Conservation (phyloP, 2,888 invertebrate genomes). For the Vesta saturnalis region DNA sequence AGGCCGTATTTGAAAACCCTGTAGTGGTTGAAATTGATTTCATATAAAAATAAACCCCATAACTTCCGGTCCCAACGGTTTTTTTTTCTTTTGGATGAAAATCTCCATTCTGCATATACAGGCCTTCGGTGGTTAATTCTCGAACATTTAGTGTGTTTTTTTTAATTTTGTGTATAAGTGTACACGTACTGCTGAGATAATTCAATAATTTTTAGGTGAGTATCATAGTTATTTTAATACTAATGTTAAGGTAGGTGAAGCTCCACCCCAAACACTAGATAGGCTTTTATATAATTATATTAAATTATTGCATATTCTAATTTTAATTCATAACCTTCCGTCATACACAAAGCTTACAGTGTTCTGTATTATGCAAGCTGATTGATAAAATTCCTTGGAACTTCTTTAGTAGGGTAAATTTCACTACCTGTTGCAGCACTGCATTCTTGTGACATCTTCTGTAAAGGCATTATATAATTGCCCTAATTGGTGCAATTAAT, state of each 20-base stretch:
- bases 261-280: neutral
- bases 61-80: conserved; percentile 13
- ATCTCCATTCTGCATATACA: neutral
- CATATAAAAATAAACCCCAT: neutral
- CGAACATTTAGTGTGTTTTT: neutral
- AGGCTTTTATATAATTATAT: too few species aligned
- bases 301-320: neutral
- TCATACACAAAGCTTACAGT: too few species aligned
- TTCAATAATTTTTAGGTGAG: conserved; percentile 8
- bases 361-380: too few species aligned
- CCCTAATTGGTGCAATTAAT: neutral
- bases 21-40: conserved; percentile 11
- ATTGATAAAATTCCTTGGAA: too few species aligned
- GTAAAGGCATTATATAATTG: neutral
- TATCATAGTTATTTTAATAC: conserved; percentile 4
- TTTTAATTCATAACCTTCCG: neutral
- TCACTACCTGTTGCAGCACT: neutral
- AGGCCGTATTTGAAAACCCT: conserved; percentile 20
- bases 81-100: conserved; percentile 9
- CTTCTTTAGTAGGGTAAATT: too few species aligned
- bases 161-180: neutral
- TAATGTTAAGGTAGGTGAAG: conserved; percentile 4
- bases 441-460: too few species aligned
- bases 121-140: neutral
- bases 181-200: neutral